Evolutionary conservation across 2,797 vertebrate species (phyloP).

Genomic region (Gambusia yucatana): DNA sequence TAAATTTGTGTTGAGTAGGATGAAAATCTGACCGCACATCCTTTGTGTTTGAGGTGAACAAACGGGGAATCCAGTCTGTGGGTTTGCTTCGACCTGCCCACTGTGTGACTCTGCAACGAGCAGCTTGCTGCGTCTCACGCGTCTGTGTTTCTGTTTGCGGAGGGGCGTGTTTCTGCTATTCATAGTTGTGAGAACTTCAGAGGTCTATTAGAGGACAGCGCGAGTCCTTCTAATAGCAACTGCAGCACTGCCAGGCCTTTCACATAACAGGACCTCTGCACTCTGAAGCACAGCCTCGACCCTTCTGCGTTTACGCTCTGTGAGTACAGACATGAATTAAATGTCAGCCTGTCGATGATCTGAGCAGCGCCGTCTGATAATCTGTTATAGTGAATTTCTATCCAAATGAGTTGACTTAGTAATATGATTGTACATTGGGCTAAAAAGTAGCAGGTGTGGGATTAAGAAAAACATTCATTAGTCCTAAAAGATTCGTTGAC

Average conservation of each 20-base stretch:
- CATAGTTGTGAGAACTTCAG: slow-evolving; percentile 74
- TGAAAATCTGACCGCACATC: background rate
- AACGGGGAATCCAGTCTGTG: background rate
- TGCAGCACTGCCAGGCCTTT: slow-evolving; percentile 38
- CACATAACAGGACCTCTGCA: slow-evolving; percentile 37
- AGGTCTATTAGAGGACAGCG: slow-evolving; percentile 76
- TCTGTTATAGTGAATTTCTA: background rate
- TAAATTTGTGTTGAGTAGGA: background rate
- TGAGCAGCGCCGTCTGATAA: background rate
- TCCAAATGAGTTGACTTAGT: background rate
- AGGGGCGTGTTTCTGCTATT: slow-evolving; percentile 79
- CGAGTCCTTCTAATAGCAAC: slow-evolving; percentile 63
- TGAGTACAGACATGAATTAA: slow-evolving; percentile 57
- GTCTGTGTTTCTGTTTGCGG: slow-evolving; percentile 66
- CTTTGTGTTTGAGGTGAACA: background rate
- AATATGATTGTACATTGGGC: background rate
- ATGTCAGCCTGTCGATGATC: background rate
- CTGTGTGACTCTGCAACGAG: slow-evolving; percentile 17
- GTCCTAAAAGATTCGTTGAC: background rate
- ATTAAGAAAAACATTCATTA: background rate
- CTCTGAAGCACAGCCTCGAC: slow-evolving; percentile 21
- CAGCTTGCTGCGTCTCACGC: slow-evolving; percentile 29
- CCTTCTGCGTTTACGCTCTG: slow-evolving; percentile 40
- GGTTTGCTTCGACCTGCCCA: slow-evolving; percentile 8
- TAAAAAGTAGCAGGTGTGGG: slow-evolving; percentile 9